A percentile compares a stretch with the other conserved stretches of the same genome.
phyloP scores from a whole-genome alignment of 2,113 vertebrate species.

The Spheniscus mendiculus region DNA sequence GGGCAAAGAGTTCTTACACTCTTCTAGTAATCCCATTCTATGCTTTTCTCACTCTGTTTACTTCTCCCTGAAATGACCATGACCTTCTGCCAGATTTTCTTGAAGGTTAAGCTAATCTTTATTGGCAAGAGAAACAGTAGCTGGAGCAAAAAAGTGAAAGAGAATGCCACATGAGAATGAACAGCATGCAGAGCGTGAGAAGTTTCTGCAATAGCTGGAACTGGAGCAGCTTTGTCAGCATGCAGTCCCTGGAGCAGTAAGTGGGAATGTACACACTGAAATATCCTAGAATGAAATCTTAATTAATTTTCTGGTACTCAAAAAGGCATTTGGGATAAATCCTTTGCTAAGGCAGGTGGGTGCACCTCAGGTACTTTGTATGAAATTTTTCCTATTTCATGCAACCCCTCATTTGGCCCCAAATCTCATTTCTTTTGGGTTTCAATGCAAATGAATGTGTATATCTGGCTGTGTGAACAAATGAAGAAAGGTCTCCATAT shows the following conservation, averaged over 20 bases:
- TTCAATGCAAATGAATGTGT: not conserved
- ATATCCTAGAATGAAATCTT: not conserved
- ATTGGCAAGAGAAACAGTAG: slow-evolving; percentile 65
- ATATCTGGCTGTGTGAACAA: not conserved
- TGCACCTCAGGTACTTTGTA: not conserved
- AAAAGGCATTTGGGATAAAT: not conserved
- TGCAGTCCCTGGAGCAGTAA: not conserved
- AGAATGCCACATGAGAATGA: slow-evolving; percentile 66
- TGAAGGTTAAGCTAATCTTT: slow-evolving; percentile 68
- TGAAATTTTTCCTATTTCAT: not conserved
- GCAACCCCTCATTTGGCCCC: not conserved
- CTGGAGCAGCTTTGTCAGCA: slow-evolving; percentile 50
- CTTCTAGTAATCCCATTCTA: slow-evolving; percentile 7
- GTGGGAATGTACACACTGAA: not conserved
- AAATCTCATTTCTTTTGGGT: not conserved
- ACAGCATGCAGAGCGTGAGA: slow-evolving; percentile 60
- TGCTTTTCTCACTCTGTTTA: slow-evolving; percentile 47
- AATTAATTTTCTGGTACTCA: not conserved
- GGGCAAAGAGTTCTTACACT: not conserved
- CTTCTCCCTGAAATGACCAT: slow-evolving; percentile 45
- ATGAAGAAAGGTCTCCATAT: not conserved
- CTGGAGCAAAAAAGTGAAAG: slow-evolving; percentile 61
- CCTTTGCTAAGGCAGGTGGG: not conserved
- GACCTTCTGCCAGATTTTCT: slow-evolving; percentile 67
- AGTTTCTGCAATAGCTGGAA: slow-evolving; percentile 61